Evolutionary conservation across 2,797 vertebrate species (phyloP).

Genomic region (Enteromius anoplus): DNA sequence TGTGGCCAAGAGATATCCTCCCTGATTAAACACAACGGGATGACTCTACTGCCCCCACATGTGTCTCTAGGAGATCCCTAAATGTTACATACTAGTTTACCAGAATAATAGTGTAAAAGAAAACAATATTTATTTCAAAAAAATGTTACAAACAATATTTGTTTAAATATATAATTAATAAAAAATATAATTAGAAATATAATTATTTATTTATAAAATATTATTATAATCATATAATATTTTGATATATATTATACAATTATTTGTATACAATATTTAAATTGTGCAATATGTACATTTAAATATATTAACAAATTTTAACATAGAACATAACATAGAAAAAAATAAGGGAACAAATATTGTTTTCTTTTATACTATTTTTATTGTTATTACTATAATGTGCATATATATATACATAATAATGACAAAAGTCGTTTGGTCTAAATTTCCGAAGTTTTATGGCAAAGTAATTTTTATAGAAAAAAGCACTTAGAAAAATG

Average conservation of each 20-base stretch:
- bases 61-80: conserved; percentile 10
- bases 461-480: background rate
- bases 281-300: too few relatives aligned
- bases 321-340: background rate
- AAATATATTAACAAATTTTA: background rate
- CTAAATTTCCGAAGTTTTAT: background rate
- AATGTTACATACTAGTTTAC: background rate
- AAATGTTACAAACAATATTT: background rate
- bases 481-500: background rate
- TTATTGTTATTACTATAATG: background rate
- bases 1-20: conserved; percentile 10
- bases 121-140: background rate
- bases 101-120: background rate
- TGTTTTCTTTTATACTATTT: background rate
- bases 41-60: conserved; percentile 43
- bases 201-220: background rate
- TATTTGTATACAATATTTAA: too few relatives aligned
- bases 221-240: too few relatives aligned
- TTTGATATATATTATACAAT: too few relatives aligned
- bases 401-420: background rate
- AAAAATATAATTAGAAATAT: background rate
- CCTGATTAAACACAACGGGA: conserved; percentile 1
- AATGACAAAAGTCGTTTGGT: background rate
- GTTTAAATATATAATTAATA: background rate
- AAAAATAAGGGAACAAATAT: background rate